Base-by-base conservation (phyloP, 2,888 invertebrate species). In the Chaitophorus viminalis region DNA sequence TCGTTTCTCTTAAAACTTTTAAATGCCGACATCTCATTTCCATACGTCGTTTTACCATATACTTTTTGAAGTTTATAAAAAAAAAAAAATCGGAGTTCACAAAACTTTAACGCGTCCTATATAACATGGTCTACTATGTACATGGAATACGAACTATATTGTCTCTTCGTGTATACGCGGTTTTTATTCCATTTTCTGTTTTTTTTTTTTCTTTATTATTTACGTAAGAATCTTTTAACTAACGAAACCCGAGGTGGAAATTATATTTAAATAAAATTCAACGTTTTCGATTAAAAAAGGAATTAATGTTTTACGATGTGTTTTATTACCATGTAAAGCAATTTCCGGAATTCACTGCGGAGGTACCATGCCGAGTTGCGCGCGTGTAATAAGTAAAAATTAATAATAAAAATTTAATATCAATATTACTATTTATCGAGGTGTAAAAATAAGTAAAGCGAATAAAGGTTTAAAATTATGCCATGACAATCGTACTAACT, bases 1-100 rank as follows among this genome's bases (percentile, higher is more conserved):
- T 68, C 31, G 46, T 84, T 75, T 75, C 65, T 21, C 21, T 75
- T 17, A 33, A 84, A 84, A 84, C 84, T 76, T 84, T 68, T 84
- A 68, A 84, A 68, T 68, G 65, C 31, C n/a, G 39, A 65, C 65
- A 76, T 84, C 65, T 46, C 46, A 68, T 76, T 68, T 76, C 65
- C 84, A 68, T 68, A 46, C 84, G 31, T 76, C 75, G 46, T 46
- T 76, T 84, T 46, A 33, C 65, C 65, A 68, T 84, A 68, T 84
- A 76, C 84, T 65, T 76, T 31, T 65, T n/a, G 65, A 76, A 76
- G 65, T 76, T 84, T 31, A 25, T 60, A 29, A 54, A 68, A 74
- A 11, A 79, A 79, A 78, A 14, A 11, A 81, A 8, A 36, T 33
- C 29, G 54, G 6, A 9, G 3, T 60, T 60, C 36, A 25, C 60